phyloP scores from a whole-genome alignment of 53 echinoderm and acorn worm genomes.

The Paelopatides confundens region DNA sequence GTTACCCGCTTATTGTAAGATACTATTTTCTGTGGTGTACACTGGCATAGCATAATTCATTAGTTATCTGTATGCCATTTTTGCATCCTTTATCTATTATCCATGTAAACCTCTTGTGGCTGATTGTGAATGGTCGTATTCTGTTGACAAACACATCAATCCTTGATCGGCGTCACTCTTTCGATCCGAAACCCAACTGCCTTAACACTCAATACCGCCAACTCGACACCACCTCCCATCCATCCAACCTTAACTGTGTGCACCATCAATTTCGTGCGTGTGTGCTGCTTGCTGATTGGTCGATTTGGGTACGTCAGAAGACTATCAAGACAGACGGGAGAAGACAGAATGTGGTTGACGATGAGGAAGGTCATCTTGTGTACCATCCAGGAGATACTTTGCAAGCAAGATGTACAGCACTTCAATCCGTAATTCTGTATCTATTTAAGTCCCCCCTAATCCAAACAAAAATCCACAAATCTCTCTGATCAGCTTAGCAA shows the following conservation, averaged over 20 bases:
- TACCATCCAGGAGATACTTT: conserved; percentile 90
- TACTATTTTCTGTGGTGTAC: conserved; percentile 3
- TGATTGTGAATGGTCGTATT: conserved; percentile 50
- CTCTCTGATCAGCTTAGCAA: neutral
- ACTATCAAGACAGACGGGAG: conserved; percentile 61
- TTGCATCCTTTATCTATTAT: conserved; percentile 58
- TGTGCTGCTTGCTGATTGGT: conserved; percentile 9
- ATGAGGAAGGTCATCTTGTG: conserved; percentile 95
- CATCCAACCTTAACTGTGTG: neutral
- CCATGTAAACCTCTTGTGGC: conserved; percentile 56
- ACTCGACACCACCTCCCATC: conserved; percentile 35
- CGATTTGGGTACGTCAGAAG: conserved; percentile 22
- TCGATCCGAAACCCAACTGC: conserved; percentile 22
- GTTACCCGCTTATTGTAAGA: neutral
- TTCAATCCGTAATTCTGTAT: conserved; percentile 70
- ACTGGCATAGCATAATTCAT: conserved; percentile 38
- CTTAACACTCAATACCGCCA: neutral
- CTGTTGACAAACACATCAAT: conserved; percentile 40
- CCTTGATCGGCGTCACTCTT: conserved; percentile 26
- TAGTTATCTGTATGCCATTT: conserved; percentile 55
- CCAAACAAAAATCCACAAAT: neutral
- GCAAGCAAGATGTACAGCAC: conserved; percentile 99
- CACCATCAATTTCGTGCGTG: neutral
- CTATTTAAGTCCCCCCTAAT: conserved; percentile 53
- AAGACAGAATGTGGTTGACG: conserved; percentile 86